Evolutionary conservation across 2,888 invertebrate species (phyloP).

Genomic region (Ceramica pisi): DNA sequence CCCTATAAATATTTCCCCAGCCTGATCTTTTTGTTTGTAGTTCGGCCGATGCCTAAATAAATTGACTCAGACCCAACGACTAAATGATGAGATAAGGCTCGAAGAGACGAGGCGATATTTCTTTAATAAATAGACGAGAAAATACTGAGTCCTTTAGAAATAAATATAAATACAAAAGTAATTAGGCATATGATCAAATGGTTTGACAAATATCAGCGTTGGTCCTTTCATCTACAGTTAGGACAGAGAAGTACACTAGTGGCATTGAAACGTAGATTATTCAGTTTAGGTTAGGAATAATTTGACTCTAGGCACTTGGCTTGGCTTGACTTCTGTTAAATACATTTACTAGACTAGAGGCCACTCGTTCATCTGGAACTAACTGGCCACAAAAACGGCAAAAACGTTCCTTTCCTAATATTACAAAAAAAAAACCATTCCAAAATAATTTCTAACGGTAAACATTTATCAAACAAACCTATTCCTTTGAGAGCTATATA

Average conservation of each 20-base stretch:
- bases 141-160: background rate
- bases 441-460: background rate
- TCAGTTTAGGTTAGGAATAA: too few species aligned
- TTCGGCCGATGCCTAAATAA: constrained; percentile 35
- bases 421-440: too few species aligned
- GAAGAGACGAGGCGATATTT: background rate
- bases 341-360: too few species aligned
- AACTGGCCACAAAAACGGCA: too few species aligned
- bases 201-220: background rate
- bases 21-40: constrained; percentile 41
- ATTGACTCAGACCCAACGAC: constrained; percentile 27
- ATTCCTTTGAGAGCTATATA: constrained; percentile 14
- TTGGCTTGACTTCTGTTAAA: too few species aligned
- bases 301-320: too few species aligned
- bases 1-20: constrained; percentile 33
- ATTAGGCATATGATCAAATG: background rate
- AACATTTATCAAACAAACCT: background rate
- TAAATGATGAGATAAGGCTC: constrained; percentile 25
- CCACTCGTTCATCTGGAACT: too few species aligned
- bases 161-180: background rate
- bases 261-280: too few species aligned
- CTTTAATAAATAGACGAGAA: constrained; percentile 4
- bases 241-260: too few species aligned
- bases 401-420: background rate
- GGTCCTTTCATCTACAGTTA: background rate